Evolutionary conservation across 1,140 invertebrate species (phyloP), one percentile per base, ranked within the genome.

Genomic region (Formica selysi): DNA sequence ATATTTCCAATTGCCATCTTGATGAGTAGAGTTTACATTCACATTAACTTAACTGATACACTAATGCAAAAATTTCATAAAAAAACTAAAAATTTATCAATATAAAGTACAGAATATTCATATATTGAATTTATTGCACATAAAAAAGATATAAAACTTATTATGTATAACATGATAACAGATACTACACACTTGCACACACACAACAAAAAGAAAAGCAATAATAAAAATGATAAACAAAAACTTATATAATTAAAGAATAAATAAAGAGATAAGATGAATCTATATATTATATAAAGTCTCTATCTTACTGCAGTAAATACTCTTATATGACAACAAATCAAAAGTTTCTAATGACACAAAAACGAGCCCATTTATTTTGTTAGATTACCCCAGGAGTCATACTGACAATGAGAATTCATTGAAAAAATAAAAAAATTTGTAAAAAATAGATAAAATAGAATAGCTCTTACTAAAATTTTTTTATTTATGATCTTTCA

Each of bases 1-100:
- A 95, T 86, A 91, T 88, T 95, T 89, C 92, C 93, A 86, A 95
- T 95, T 87, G 95, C 92, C 95, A 95, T 95, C 84, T 93, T 93
- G 91, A 67, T 90, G 22, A 76, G 51, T 48, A n/a, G 2, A 74
- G 51, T 10, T 76, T 76, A 57, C 84, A 76, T 78, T 91, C 86
- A 91, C 86, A 85, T 90, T 92, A 92, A 87, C 48, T 87, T 91
- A 92, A 92, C 71, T 38, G 80, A 76, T 89, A 87, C 54, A 87
- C 79, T 91, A 93, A 93, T 91, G 90, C 92, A 92, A 93, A 92
- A 92, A 91, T 83, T 6, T 1, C 16, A 41, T 54, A 61, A 74
- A 76, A 76, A 51, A 89, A 87, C 57, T 48, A 84, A 26, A 85
- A 74, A 76, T 16, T 41, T 71, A 90, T 48, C 7, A 83, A 86